phyloP scores from a whole-genome alignment of 2,797 vertebrate genomes.

The Hemitrygon akajei region DNA sequence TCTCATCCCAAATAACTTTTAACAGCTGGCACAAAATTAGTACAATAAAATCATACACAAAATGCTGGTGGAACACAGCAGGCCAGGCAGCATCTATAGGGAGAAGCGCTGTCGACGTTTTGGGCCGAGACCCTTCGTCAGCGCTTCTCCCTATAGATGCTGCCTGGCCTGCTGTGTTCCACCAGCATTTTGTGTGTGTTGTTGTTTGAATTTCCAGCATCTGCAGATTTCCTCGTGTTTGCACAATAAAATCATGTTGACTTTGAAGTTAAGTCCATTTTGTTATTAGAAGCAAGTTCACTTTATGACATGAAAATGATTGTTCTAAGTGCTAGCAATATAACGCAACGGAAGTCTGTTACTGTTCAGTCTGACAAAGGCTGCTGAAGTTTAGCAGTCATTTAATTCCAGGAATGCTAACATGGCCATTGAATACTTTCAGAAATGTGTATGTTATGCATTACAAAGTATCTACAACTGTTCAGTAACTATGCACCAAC shows the following conservation, averaged over 20 bases:
- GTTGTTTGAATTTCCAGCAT: too few species aligned
- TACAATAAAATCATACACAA: not conserved
- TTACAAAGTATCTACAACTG: not conserved
- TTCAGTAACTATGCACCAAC: not conserved
- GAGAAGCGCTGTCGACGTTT: too few species aligned
- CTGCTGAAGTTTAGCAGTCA: not conserved
- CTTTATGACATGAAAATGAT: not conserved
- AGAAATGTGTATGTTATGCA: not conserved
- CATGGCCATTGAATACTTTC: not conserved
- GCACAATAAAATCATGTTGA: not conserved
- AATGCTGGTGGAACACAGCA: too few species aligned
- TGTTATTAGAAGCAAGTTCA: not conserved
- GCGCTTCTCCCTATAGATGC: too few species aligned
- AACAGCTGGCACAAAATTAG: not conserved
- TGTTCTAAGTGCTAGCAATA: not conserved
- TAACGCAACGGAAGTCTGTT: not conserved
- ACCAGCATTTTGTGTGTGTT: too few species aligned
- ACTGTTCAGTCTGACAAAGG: not conserved
- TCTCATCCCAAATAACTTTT: not conserved
- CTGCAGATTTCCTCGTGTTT: too few species aligned
- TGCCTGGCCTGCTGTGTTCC: too few species aligned
- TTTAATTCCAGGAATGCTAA: not conserved
- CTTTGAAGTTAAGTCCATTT: not conserved
- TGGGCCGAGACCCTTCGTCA: too few species aligned
- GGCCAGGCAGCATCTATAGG: too few species aligned